Percentiles rank a stretch among this genome's conserved stretches.
Conservation (phyloP, 2,888 invertebrate genomes). For the Cerceris rybyensis region DNA sequence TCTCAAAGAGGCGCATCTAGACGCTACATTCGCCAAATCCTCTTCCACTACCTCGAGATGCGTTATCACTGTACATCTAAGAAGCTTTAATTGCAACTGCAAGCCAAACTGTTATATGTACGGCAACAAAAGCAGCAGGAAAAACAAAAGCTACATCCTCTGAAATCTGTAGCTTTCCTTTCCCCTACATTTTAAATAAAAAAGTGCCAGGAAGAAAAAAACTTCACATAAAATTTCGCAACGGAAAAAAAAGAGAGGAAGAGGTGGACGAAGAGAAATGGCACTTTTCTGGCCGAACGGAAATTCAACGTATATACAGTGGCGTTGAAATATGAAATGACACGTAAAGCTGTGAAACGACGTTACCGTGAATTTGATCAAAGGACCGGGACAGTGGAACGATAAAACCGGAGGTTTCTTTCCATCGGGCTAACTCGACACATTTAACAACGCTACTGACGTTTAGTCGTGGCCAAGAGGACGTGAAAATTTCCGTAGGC, state of each 20-base stretch:
- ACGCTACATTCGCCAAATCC: constrained; percentile 37
- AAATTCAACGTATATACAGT: no score
- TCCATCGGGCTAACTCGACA: constrained; percentile 39
- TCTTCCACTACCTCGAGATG: constrained; percentile 12
- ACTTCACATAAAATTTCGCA: no score
- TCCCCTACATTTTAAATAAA: background rate
- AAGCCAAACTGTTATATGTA: constrained; percentile 24
- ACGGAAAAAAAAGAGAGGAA: no score
- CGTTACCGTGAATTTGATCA: constrained; percentile 3
- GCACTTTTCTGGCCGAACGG: no score
- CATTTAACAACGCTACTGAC: constrained; percentile 56
- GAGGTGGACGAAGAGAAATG: no score
- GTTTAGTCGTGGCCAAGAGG: constrained; percentile 57
- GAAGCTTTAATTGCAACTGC: constrained; percentile 9
- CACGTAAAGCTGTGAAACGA: background rate
- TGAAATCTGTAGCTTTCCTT: background rate
- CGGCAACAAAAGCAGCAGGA: no score
- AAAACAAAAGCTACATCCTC: no score
- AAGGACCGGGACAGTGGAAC: constrained; percentile 23
- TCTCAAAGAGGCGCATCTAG: constrained; percentile 27
- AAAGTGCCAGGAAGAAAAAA: no score
- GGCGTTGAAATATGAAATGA: no score
- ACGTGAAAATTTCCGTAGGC: constrained; percentile 57
- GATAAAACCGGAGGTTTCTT: constrained; percentile 22
- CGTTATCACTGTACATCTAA: constrained; percentile 30